A percentile compares a stretch with the other conserved stretches of the same genome.
These are phyloP conservation scores for Dasyprocta punctata DNA, from an alignment of 2,113 vertebrate species.

Conservation along the genomic window DNA sequence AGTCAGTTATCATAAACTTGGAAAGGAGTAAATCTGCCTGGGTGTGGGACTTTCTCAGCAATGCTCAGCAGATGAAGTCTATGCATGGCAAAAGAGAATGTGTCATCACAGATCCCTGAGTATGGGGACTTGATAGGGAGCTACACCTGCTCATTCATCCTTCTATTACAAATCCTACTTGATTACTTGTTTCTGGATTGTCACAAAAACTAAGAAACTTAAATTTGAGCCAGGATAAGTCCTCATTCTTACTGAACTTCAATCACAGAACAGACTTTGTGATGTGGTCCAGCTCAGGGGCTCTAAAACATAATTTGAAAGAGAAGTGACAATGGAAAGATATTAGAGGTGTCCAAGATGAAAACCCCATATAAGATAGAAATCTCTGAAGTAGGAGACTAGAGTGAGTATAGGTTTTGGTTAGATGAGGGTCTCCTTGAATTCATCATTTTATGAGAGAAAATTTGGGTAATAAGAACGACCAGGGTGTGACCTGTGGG, in stretches of 20 bases:
- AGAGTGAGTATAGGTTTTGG: background rate
- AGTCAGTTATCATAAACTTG: background rate
- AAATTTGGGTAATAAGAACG: background rate
- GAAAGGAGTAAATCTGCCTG: background rate
- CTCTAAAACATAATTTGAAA: background rate
- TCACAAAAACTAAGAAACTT: background rate
- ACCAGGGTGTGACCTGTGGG: no score
- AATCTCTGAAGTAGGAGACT: background rate
- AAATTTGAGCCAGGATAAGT: background rate
- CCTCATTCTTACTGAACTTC: background rate
- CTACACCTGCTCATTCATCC: background rate
- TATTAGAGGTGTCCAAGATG: background rate
- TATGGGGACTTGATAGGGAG: background rate
- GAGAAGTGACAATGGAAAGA: background rate
- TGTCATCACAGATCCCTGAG: background rate
- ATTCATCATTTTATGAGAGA: background rate
- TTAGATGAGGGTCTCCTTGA: background rate
- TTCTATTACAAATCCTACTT: background rate
- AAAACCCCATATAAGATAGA: background rate
- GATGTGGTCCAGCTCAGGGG: background rate
- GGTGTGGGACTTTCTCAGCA: background rate
- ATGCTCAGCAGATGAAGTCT: background rate
- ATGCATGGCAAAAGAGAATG: background rate
- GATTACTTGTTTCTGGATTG: background rate
- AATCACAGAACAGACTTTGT: background rate